A percentile compares a stretch with the other conserved stretches of the same genome.
phyloP scores from a whole-genome alignment of 2,888 invertebrate species.

The Noctua comes region DNA sequence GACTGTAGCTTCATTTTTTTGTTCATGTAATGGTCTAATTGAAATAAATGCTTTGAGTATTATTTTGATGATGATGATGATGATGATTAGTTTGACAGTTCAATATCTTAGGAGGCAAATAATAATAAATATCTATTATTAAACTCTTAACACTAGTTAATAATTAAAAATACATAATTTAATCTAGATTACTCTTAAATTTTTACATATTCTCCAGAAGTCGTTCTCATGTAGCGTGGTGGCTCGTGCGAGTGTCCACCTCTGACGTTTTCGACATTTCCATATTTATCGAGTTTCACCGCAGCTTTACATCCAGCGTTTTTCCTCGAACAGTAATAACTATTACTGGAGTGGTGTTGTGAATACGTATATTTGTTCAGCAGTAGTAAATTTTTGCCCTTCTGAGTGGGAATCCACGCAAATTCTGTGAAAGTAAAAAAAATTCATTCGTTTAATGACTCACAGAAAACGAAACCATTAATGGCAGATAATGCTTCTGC shows the following conservation, averaged over 20 bases:
- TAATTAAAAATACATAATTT: neutral
- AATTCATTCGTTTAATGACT: neutral
- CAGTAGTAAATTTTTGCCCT: slow-evolving; percentile 14
- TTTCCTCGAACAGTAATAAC: slow-evolving; percentile 14
- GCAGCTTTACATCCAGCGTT: slow-evolving; percentile 17
- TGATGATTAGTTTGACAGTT: no score
- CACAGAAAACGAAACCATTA: neutral
- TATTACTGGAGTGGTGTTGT: slow-evolving; percentile 15
- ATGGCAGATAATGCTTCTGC: neutral
- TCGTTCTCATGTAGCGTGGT: slow-evolving; percentile 6
- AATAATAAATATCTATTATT: neutral
- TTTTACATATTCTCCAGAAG: slow-evolving; percentile 16
- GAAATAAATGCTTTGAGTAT: neutral
- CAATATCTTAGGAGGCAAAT: neutral
- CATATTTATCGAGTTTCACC: slow-evolving; percentile 3
- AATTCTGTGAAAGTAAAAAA: neutral
- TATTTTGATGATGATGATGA: no score
- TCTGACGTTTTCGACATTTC: slow-evolving; percentile 5
- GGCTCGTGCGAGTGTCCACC: slow-evolving; percentile 17
- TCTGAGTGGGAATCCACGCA: slow-evolving; percentile 22
- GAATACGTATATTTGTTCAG: slow-evolving; percentile 27
- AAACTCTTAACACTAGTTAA: neutral
- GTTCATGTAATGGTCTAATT: neutral
- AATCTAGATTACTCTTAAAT: slow-evolving; percentile 3
- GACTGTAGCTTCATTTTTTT: neutral